Percentiles rank a stretch among this genome's conserved stretches.
phyloP scores from a whole-genome alignment of 2,113 vertebrate species.

The Danionella cerebrum region DNA sequence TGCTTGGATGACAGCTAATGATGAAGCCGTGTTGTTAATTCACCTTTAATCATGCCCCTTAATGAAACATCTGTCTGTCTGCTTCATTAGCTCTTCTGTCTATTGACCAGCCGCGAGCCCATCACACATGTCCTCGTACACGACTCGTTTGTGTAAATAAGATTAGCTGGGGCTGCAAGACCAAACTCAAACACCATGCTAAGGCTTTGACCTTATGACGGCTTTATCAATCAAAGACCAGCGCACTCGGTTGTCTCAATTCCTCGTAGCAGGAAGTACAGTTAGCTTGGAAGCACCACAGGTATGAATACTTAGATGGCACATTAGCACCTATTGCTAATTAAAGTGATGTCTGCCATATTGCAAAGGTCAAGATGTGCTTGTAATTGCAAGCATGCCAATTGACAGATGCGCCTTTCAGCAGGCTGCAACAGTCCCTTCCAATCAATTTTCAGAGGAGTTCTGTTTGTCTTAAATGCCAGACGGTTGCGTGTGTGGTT shows the following conservation, averaged over 20 bases:
- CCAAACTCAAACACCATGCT: neutral
- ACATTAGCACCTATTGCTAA: neutral
- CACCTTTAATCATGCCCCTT: conserved; percentile 52
- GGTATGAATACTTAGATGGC: neutral
- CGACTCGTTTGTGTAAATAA: conserved; percentile 36
- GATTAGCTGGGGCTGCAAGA: neutral
- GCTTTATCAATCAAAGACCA: neutral
- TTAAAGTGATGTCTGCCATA: neutral
- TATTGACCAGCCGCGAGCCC: conserved; percentile 33
- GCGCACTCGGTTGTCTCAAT: neutral
- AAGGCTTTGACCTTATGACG: neutral
- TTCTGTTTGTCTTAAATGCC: conserved; percentile 2
- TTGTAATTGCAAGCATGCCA: neutral
- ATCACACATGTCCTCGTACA: conserved; percentile 24
- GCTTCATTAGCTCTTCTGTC: conserved; percentile 53
- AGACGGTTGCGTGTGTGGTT: neutral
- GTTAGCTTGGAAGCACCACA: neutral
- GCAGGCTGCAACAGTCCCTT: neutral
- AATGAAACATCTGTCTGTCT: conserved; percentile 55
- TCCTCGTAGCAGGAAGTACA: neutral
- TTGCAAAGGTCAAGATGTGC: conserved; percentile 7
- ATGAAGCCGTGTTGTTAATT: conserved; percentile 57
- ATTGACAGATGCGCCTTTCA: neutral
- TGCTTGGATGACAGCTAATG: conserved; percentile 40
- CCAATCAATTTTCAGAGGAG: neutral